Percentiles rank a stretch among this genome's conserved stretches.
These are phyloP conservation scores for Oryzias sinensis DNA, from an alignment of 2,797 vertebrate species.

Conservation along the genomic window DNA sequence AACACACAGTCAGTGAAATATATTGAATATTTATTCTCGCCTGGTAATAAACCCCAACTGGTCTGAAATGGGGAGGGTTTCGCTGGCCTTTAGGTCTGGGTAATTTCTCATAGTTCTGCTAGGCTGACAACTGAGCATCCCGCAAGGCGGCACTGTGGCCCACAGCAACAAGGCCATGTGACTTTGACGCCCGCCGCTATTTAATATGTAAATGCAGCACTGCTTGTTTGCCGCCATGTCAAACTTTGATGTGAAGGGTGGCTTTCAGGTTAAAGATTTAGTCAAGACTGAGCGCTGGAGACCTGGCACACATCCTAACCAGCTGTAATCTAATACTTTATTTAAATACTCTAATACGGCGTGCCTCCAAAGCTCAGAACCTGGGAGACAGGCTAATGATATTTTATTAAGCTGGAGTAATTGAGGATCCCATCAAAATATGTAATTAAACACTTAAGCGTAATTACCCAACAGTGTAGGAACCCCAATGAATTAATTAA, in stretches of 20 bases:
- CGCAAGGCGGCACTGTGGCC: constrained; percentile 74
- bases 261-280: constrained; percentile 84
- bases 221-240: constrained; percentile 81
- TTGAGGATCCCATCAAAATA: constrained; percentile 95
- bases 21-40: constrained; percentile 69
- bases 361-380: constrained; percentile 84
- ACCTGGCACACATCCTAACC: constrained; percentile 67
- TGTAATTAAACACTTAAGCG: constrained; percentile 95
- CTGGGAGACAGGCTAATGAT: constrained; percentile 87
- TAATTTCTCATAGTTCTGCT: constrained; percentile 66
- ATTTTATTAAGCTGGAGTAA: constrained; percentile 92
- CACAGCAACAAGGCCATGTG: constrained; percentile 40
- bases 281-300: constrained; percentile 73
- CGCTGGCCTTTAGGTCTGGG: constrained; percentile 56
- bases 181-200: constrained; percentile 67
- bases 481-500: constrained; percentile 91
- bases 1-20: constrained; percentile 59
- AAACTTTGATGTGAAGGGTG: constrained; percentile 79
- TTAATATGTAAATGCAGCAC: constrained; percentile 84
- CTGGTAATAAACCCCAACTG: constrained; percentile 58
- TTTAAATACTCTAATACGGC: constrained; percentile 78
- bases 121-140: constrained; percentile 46
- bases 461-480: constrained; percentile 90
- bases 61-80: constrained; percentile 42
- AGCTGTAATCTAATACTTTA: constrained; percentile 79